Evolutionary conservation across 1,140 invertebrate genomes (phyloP).

Genomic region (Campodea augens): DNA sequence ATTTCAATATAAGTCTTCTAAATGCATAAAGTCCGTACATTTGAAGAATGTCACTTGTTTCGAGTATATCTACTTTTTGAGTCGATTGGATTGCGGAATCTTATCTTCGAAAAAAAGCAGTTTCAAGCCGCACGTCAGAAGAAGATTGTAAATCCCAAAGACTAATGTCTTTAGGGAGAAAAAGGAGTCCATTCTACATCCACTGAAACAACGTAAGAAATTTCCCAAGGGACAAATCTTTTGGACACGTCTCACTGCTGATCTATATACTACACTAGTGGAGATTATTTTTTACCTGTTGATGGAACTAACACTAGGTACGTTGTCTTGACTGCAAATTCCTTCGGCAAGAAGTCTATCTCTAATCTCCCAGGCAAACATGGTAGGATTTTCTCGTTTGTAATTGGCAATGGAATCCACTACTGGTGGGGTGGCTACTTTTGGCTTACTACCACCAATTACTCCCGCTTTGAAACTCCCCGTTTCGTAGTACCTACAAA

Average conservation of each 20-base stretch:
- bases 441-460: conserved; percentile 97
- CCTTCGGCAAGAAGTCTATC: conserved; percentile 89
- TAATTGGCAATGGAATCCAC: conserved; percentile 97
- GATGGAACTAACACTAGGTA: conserved; percentile 95
- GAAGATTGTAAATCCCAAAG: too few relatives aligned
- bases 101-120: too few relatives aligned
- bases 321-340: conserved; percentile 96
- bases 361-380: conserved; percentile 99
- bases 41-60: too few relatives aligned
- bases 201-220: too few relatives aligned
- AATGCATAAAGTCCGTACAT: too few relatives aligned
- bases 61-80: too few relatives aligned
- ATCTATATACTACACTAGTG: neutral
- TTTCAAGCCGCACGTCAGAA: too few relatives aligned
- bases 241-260: neutral
- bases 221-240: neutral
- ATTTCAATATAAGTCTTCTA: too few relatives aligned
- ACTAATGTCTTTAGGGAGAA: too few relatives aligned
- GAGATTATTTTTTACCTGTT: conserved; percentile 52
- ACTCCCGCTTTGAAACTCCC: conserved; percentile 97
- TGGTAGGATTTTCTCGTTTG: conserved; percentile 96
- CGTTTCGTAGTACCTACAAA: conserved; percentile 85
- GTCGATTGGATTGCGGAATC: too few relatives aligned
- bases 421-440: conserved; percentile 95
- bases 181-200: too few relatives aligned